Percentiles rank a stretch among this genome's conserved stretches.
Evolutionary conservation across 2,797 vertebrate species (phyloP).

Genomic region (Spheniscus humboldti): DNA sequence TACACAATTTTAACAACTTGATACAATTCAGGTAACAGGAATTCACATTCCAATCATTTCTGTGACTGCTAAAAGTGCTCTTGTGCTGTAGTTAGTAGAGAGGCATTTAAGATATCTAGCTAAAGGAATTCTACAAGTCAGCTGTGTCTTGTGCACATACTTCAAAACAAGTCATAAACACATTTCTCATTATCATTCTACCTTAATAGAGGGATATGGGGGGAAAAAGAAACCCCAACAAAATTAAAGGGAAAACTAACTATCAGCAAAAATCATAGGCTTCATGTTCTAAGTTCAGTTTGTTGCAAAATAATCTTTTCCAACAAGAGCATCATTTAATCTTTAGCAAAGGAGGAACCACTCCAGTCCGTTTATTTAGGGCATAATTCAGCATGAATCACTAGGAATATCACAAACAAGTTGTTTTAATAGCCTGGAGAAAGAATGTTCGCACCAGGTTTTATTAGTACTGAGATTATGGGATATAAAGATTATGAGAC

Average conservation of each 20-base stretch:
- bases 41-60: slow-evolving; percentile 63
- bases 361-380: neutral
- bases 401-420: neutral
- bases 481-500: neutral
- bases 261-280: slow-evolving; percentile 12
- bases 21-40: slow-evolving; percentile 65
- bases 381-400: neutral
- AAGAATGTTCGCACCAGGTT: neutral
- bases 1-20: slow-evolving; percentile 8
- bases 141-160: neutral
- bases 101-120: neutral
- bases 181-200: neutral
- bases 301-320: slow-evolving; percentile 22
- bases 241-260: neutral
- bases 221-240: neutral
- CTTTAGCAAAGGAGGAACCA: slow-evolving; percentile 24
- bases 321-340: slow-evolving; percentile 37
- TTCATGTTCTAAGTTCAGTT: neutral
- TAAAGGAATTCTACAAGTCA: neutral
- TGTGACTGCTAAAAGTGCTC: slow-evolving; percentile 55
- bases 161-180: neutral
- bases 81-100: slow-evolving; percentile 15
- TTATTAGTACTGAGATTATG: neutral
- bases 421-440: neutral
- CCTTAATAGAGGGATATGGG: neutral